Percentiles rank a stretch among this genome's conserved stretches.
phyloP scores from a whole-genome alignment of 2,113 vertebrate genomes.

The Irena cyanogastra region DNA sequence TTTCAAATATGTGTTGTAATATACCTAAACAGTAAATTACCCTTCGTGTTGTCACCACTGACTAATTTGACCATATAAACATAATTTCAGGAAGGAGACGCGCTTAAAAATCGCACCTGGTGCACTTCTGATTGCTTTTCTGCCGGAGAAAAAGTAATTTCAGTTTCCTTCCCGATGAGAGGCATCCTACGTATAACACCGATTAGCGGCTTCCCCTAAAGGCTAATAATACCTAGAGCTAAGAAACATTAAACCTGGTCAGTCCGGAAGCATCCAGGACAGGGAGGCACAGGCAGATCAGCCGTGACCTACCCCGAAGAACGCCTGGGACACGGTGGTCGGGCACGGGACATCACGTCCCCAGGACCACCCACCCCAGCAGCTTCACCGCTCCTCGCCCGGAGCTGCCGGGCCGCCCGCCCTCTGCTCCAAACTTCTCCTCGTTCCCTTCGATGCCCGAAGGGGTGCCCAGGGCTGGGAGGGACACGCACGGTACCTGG shows the following conservation, averaged over 20 bases:
- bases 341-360: neutral
- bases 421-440: neutral
- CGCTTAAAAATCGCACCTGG: neutral
- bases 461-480: neutral
- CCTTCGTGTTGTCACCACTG: neutral
- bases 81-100: neutral
- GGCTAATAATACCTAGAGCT: neutral
- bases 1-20: neutral
- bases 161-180: neutral
- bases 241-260: neutral
- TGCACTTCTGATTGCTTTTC: neutral
- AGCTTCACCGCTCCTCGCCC: neutral
- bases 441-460: neutral
- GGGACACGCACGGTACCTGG: neutral
- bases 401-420: fast-evolving
- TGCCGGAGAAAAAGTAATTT: neutral
- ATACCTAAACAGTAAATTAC: neutral
- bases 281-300: too few species aligned
- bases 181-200: neutral
- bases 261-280: neutral
- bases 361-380: neutral
- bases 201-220: neutral
- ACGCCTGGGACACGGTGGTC: neutral
- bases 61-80: neutral
- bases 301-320: neutral